Percentiles rank a stretch among this genome's conserved stretches.
Conservation (phyloP, 2,113 vertebrate genomes). For the Acanthisitta chloris region DNA sequence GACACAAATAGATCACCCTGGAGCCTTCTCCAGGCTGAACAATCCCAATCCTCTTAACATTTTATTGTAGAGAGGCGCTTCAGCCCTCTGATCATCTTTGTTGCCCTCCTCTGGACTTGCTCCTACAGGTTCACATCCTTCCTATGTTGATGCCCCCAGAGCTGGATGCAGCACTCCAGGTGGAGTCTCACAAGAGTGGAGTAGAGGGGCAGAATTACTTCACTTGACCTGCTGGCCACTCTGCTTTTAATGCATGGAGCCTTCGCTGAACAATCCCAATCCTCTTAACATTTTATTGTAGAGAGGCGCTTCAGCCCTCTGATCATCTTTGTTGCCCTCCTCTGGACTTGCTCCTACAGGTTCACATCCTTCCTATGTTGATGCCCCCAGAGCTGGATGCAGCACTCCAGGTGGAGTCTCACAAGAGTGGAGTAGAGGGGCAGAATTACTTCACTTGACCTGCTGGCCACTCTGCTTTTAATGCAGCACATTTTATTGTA, state of each 20-base stretch:
- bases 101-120: accelerated
- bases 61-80: neutral
- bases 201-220: neutral
- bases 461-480: accelerated
- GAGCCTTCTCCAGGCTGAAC: neutral
- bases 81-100: neutral
- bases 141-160: accelerated
- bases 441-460: neutral
- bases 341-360: accelerated
- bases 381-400: accelerated
- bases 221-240: accelerated
- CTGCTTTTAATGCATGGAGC: neutral
- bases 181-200: neutral
- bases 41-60: neutral
- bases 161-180: neutral
- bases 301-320: neutral
- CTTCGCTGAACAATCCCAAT: neutral
- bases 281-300: neutral
- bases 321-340: neutral
- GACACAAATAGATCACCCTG: neutral
- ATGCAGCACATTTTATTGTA: neutral
- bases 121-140: neutral
- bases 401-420: neutral
- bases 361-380: neutral
- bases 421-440: neutral